Evolutionary conservation across 1,140 invertebrate species (phyloP).

Genomic region (Hetaerina americana): DNA sequence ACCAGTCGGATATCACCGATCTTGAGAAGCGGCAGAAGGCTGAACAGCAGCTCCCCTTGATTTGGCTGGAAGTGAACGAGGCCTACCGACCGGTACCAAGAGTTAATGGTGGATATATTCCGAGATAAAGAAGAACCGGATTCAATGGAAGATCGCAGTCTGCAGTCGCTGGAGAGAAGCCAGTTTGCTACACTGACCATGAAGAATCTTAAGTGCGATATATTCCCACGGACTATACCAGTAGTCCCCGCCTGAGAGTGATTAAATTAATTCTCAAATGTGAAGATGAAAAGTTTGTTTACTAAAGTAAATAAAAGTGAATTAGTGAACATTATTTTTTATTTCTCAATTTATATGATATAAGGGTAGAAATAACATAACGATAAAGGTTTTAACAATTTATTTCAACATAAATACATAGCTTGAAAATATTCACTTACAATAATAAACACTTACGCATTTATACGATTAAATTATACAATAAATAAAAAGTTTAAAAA

Average conservation of each 20-base stretch:
- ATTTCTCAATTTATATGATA: background rate
- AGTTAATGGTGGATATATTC: background rate
- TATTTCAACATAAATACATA: background rate
- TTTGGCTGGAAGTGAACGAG: background rate
- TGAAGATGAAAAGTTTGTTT: background rate
- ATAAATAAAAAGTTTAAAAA: background rate
- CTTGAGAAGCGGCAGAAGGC: background rate
- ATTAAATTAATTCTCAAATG: background rate
- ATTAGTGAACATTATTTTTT: background rate
- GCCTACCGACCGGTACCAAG: background rate
- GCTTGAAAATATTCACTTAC: background rate
- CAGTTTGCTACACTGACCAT: background rate
- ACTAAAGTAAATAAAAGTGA: background rate
- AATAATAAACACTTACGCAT: background rate
- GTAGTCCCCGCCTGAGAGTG: background rate
- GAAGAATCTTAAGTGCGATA: background rate
- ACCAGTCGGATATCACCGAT: background rate
- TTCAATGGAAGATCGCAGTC: background rate
- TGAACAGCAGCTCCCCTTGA: background rate
- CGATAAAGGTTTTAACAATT: background rate
- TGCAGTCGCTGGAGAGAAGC: background rate
- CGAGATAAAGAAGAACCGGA: background rate
- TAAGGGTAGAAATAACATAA: background rate
- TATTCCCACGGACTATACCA: background rate
- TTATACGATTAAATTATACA: background rate